Percentiles rank a stretch among this genome's conserved stretches.
These are phyloP conservation scores for Euplexia lucipara DNA, from an alignment of 2,888 invertebrate species.

Conservation along the genomic window DNA sequence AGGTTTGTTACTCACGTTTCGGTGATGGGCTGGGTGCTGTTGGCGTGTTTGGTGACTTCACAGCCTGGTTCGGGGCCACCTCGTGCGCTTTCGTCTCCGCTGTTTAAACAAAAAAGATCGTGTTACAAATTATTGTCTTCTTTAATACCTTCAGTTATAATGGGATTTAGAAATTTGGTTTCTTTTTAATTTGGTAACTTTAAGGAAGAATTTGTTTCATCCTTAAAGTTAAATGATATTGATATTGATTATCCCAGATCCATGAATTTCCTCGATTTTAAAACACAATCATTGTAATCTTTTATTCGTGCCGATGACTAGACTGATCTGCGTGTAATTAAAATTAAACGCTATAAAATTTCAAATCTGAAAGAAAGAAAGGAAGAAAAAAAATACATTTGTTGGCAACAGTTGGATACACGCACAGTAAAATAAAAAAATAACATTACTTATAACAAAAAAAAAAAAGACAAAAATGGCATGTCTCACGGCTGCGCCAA, in stretches of 20 bases:
- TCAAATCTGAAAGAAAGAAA: no score
- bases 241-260: no score
- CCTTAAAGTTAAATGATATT: no score
- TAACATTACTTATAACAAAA: no score
- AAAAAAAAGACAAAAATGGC: no score
- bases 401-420: no score
- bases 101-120: slow-evolving; percentile 45
- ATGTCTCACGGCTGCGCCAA: no score
- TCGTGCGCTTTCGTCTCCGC: slow-evolving; percentile 76
- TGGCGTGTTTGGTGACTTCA: slow-evolving; percentile 75
- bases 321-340: no score
- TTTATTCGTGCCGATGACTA: neutral
- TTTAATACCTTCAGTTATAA: slow-evolving; percentile 1
- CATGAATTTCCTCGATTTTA: neutral
- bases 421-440: no score
- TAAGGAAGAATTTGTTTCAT: no score
- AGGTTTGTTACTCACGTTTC: slow-evolving; percentile 80
- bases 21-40: slow-evolving; percentile 72
- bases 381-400: no score
- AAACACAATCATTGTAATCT: neutral
- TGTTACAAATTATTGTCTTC: slow-evolving; percentile 27
- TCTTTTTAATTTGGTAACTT: no score
- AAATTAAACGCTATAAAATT: neutral
- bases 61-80: slow-evolving; percentile 76
- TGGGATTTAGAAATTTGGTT: neutral